phyloP scores from a whole-genome alignment of 2,797 vertebrate genomes.

The Pseudopleuronectes americanus region DNA sequence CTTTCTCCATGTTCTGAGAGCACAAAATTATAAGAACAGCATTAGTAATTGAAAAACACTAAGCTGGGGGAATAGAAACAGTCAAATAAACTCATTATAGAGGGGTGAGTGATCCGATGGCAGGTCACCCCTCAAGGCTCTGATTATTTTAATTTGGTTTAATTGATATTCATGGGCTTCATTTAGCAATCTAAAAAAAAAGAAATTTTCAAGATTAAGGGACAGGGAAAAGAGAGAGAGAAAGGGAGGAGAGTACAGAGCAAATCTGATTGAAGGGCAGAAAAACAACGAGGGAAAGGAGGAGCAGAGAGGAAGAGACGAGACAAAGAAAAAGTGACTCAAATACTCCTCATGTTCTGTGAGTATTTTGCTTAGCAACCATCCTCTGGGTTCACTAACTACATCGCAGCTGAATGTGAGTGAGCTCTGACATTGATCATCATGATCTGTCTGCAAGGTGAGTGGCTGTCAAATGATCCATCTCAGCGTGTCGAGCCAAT shows the following conservation, averaged over 20 bases:
- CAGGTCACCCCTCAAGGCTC: conserved; percentile 54
- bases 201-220: conserved; percentile 40
- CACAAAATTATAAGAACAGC: conserved; percentile 18
- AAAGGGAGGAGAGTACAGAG: conserved; percentile 16
- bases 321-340: conserved; percentile 19
- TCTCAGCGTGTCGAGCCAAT: conserved; percentile 48
- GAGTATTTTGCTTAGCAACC: conserved; percentile 58
- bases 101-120: conserved; percentile 56
- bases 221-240: conserved; percentile 11
- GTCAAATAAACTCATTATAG: conserved; percentile 62
- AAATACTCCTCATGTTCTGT: conserved; percentile 34
- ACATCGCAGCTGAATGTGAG: conserved; percentile 47
- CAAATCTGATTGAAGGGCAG: conserved; percentile 52
- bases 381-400: conserved; percentile 56
- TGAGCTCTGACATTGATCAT: conserved; percentile 58
- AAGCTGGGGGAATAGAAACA: conserved; percentile 47
- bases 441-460: conserved; percentile 59
- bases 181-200: conserved; percentile 63
- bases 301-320: conserved; percentile 8
- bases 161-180: conserved; percentile 65
- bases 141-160: conserved; percentile 59
- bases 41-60: conserved; percentile 42
- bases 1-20: conserved; percentile 96
- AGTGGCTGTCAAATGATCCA: conserved; percentile 64
- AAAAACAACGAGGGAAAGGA: conserved; percentile 28